phyloP scores from a whole-genome alignment of 2,888 invertebrate species.

The Nematopogon swammerdamellus region DNA sequence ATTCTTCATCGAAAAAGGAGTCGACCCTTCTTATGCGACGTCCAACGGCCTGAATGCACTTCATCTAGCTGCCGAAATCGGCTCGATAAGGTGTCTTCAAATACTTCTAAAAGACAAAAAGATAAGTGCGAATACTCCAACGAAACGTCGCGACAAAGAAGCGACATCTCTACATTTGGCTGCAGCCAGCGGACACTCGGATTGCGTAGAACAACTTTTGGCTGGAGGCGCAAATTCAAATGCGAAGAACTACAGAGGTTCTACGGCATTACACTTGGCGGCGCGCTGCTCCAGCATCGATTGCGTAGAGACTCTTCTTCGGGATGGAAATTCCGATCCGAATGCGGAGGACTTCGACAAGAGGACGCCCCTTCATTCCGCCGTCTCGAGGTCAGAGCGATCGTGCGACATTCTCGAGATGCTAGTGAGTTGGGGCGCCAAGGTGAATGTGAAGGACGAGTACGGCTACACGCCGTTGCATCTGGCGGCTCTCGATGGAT shows the following conservation, averaged over 20 bases:
- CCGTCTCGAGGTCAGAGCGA: conserved; percentile 72
- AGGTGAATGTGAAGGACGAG: conserved; percentile 79
- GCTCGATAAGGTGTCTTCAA: conserved; percentile 68
- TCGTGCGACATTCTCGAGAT: conserved; percentile 78
- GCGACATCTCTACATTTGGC: conserved; percentile 81
- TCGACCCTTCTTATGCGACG: conserved; percentile 71
- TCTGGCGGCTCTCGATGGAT: conserved; percentile 79
- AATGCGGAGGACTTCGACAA: conserved; percentile 79
- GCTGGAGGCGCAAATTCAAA: conserved; percentile 75
- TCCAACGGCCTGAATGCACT: conserved; percentile 74
- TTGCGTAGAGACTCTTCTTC: conserved; percentile 72
- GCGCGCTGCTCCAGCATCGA: conserved; percentile 76
- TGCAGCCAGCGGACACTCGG: conserved; percentile 80
- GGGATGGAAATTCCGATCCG: conserved; percentile 73
- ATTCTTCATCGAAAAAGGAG: conserved; percentile 70
- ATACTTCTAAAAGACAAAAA: conserved; percentile 72
- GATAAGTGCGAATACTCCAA: conserved; percentile 66
- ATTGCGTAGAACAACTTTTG: conserved; percentile 74
- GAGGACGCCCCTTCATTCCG: conserved; percentile 77
- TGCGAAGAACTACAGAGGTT: conserved; percentile 71
- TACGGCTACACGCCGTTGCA: conserved; percentile 84
- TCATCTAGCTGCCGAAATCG: conserved; percentile 77
- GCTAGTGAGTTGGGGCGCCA: conserved; percentile 74
- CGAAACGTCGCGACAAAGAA: conserved; percentile 69
- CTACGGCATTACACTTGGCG: conserved; percentile 85